A percentile compares a stretch with the other conserved stretches of the same genome.
Evolutionary conservation across 64 coral and sea anemone genomes (phyloP).

Genomic region (Stichodactyla helianthus): DNA sequence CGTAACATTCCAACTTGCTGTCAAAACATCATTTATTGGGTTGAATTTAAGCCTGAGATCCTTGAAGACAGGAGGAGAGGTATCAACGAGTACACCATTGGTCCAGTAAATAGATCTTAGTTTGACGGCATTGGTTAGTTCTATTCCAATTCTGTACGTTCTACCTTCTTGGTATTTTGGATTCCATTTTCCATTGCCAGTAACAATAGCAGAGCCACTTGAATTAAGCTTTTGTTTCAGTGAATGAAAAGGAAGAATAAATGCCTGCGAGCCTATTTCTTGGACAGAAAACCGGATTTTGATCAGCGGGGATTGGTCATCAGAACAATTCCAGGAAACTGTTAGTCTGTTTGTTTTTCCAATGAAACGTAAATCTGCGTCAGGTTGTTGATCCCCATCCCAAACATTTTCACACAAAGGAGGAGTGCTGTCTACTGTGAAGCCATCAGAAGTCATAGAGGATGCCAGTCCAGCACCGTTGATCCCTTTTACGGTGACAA

Average conservation of each 20-base stretch:
- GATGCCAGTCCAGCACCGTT: constrained; percentile 60
- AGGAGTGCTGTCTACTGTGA: constrained; percentile 69
- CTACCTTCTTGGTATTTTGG: constrained; percentile 54
- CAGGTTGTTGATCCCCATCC: constrained; percentile 35
- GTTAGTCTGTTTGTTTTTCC: constrained; percentile 44
- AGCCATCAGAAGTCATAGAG: constrained; percentile 62
- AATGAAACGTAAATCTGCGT: constrained; percentile 35
- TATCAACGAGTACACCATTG: constrained; percentile 72
- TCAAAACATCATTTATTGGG: constrained; percentile 46
- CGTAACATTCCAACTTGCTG: constrained; percentile 52
- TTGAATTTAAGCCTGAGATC: constrained; percentile 50
- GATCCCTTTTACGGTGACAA: constrained; percentile 62
- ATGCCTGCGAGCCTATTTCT: constrained; percentile 39
- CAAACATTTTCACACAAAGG: constrained; percentile 72
- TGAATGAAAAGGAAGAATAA: constrained; percentile 61
- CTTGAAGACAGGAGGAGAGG: constrained; percentile 72
- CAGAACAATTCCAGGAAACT: constrained; percentile 77
- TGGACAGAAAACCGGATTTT: constrained; percentile 70
- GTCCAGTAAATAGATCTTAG: constrained; percentile 69
- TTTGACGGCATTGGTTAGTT: constrained; percentile 66
- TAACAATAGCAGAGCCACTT: constrained; percentile 56
- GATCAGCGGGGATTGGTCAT: constrained; percentile 62
- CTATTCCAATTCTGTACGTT: constrained; percentile 68
- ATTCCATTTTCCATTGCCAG: constrained; percentile 57
- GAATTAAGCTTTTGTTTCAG: constrained; percentile 45